Conservation (phyloP, 2,113 vertebrate genomes). For the Channa maculata region DNA sequence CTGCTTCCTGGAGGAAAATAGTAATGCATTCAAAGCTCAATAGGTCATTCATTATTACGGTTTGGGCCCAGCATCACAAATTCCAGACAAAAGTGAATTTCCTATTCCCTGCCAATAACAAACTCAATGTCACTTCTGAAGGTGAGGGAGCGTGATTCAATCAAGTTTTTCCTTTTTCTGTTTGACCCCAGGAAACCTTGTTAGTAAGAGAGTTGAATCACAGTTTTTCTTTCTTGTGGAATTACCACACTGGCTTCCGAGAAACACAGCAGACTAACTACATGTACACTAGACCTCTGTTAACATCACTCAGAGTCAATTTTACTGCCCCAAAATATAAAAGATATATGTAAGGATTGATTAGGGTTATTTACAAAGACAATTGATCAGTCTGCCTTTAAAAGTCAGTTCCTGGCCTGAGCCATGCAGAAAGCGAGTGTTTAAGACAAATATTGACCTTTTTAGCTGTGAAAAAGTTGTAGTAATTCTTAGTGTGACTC, state of each 20-base stretch:
- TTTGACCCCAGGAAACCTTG: constrained; percentile 61
- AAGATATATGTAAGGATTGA: not conserved
- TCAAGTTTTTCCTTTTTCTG: constrained; percentile 61
- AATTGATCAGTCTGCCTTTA: not conserved
- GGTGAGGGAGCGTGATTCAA: constrained; percentile 69
- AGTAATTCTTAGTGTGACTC: not conserved
- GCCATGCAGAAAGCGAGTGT: not conserved
- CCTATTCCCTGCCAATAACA: constrained; percentile 83
- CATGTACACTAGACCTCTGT: constrained; percentile 2
- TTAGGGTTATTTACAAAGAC: not conserved
- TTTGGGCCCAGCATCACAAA: constrained; percentile 78
- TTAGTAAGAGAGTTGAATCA: constrained; percentile 61
- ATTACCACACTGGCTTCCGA: constrained; percentile 11
- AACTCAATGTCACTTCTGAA: constrained; percentile 66
- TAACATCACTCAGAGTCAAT: not conserved
- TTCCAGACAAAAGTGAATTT: constrained; percentile 86
- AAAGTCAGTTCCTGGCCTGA: not conserved
- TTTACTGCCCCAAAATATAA: not conserved
- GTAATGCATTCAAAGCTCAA: constrained; percentile 81
- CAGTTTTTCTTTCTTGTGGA: constrained; percentile 13
- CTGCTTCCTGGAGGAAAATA: constrained; percentile 83
- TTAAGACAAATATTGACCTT: not conserved
- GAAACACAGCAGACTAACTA: constrained; percentile 12
- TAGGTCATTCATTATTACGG: constrained; percentile 82
- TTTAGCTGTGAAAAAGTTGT: too few relatives aligned